Base-by-base conservation (phyloP, 2,888 invertebrate genomes). In the Chloroclysta siterata region DNA sequence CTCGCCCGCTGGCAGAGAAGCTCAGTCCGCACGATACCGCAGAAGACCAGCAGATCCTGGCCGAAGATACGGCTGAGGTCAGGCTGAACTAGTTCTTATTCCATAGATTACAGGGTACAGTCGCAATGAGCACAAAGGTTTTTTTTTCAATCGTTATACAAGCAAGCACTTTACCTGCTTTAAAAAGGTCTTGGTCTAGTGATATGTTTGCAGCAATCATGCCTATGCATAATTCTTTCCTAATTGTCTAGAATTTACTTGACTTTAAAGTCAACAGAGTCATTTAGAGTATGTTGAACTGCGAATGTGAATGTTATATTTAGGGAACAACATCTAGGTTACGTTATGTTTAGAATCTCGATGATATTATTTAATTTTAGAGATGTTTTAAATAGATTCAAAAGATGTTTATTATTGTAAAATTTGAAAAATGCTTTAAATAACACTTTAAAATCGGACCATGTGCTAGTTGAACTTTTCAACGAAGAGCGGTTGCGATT, bases 21-120 rank as follows among this genome's bases (percentile, higher is more conserved):
- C 81, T 92, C 1, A 90, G 86, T 62, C 89, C 92, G 0, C 81
- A 91, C 69, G 93, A 93, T 63, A 90, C 91, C 52, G 74, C 78
- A 0, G 90, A 90, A 29, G 89, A 90, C 58, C 80, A 89, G 65
- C 80, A 87, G 42, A 87, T 91, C 62, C 66, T 92, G 15, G 78
- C 80, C 8, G 92, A 92, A 53, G 92, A 93, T 54, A 89, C 89
- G n/a, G 85, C 87, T 3, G 92, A 93, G 74, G 91, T 93, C 60
- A 83, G 90, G 66, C 80, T 92, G 42, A 90, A 90, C 72, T 90
- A 68, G 63, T 58, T n/a, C 14, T 48, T 50, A 39, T 33, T 39
- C n/a, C 13, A 11, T 42, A 14, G 0, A 11, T 1, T 15, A 15
- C 44, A 44, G 15, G 17, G 15, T 44, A 44, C 17, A 44, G 17